These are phyloP conservation scores for Leptoclinus maculatus DNA, from an alignment of 2,797 vertebrate species.

Conservation along the genomic window DNA sequence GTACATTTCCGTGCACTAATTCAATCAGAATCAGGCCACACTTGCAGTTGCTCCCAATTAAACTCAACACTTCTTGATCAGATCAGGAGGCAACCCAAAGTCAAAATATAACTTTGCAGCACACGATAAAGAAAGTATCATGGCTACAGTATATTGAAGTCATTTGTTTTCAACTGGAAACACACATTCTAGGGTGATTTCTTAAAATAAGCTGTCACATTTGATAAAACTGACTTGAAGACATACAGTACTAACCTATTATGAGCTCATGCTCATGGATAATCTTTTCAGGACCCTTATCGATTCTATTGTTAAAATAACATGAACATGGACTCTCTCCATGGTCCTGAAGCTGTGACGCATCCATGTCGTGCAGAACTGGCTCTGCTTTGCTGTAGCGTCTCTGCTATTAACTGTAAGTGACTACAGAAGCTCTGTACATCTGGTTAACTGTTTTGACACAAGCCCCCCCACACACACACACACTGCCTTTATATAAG, in stretches of 20 bases:
- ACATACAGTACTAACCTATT: not conserved
- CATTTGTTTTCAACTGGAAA: not conserved
- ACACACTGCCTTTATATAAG: constrained; percentile 2
- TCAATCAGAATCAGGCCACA: not conserved
- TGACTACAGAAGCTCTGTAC: not conserved
- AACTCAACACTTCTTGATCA: not conserved
- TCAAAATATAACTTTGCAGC: not conserved
- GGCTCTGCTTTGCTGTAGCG: not conserved
- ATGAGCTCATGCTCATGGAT: not conserved
- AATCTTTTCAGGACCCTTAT: not conserved
- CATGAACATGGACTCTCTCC: not conserved
- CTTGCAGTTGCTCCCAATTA: not conserved
- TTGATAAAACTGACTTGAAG: not conserved
- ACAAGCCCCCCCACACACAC: not conserved
- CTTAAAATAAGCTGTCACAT: not conserved
- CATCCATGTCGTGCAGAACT: not conserved
- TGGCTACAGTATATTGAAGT: not conserved
- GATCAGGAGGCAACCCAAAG: not conserved
- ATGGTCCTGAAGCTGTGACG: not conserved
- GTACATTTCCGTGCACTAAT: not conserved
- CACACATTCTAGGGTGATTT: not conserved
- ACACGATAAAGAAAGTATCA: not conserved
- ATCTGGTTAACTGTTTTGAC: constrained; percentile 4
- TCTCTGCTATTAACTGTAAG: constrained; percentile 11
- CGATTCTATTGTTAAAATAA: not conserved